Evolutionary conservation across 2,888 invertebrate genomes (phyloP).

Genomic region (Cephus rjabovi): DNA sequence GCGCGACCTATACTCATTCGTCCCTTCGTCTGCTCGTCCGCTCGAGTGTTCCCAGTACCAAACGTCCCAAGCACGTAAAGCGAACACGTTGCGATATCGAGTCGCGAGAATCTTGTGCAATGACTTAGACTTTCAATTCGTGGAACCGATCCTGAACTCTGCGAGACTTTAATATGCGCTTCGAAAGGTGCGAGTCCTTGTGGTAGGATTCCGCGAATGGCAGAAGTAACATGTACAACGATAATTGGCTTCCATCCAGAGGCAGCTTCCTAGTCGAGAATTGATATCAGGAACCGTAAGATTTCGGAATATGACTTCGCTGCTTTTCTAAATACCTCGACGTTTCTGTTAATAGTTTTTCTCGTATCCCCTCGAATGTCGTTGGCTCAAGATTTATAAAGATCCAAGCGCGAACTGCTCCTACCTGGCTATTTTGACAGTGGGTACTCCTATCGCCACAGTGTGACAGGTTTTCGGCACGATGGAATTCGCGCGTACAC

Average conservation of each 20-base stretch:
- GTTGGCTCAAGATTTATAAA: neutral
- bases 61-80: slow-evolving; percentile 26
- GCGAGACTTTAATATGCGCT: neutral
- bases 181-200: slow-evolving; percentile 3
- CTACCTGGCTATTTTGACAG: neutral
- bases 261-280: neutral
- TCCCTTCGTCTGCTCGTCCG: neutral
- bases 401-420: neutral
- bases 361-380: neutral
- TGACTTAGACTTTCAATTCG: slow-evolving; percentile 55
- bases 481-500: neutral
- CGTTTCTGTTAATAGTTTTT: neutral
- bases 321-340: neutral
- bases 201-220: neutral
- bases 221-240: neutral
- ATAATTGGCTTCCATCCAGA: neutral
- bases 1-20: neutral
- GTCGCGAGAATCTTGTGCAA: slow-evolving; percentile 55
- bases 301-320: neutral
- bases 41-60: neutral
- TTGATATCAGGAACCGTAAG: neutral
- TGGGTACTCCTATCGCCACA: neutral
- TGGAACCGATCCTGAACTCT: slow-evolving; percentile 22
- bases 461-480: neutral
- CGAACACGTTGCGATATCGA: slow-evolving; percentile 52